Evolutionary conservation across 1,140 invertebrate genomes (phyloP).

Genomic region (Ips nitidus): DNA sequence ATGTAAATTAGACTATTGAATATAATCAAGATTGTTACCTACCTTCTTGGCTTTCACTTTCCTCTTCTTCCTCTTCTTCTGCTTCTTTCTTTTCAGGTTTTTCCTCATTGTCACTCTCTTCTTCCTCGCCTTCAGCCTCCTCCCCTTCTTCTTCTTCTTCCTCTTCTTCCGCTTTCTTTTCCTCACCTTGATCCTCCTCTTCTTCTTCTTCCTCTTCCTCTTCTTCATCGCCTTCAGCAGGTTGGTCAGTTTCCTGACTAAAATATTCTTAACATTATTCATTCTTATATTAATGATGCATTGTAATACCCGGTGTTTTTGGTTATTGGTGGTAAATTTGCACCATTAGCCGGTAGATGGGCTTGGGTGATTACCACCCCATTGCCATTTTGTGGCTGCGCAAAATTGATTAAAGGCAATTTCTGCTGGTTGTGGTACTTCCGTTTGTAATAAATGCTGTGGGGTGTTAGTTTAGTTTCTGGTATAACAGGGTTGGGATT

Average conservation of each 20-base stretch:
- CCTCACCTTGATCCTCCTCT: conserved; percentile 6
- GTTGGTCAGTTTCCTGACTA: conserved; percentile 18
- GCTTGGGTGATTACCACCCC: too few relatives aligned
- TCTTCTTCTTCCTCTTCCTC: conserved; percentile 4
- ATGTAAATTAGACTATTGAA: neutral
- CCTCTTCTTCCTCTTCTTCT: conserved; percentile 5
- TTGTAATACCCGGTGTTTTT: too few relatives aligned
- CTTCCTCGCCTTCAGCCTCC: conserved; percentile 25
- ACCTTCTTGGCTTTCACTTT: neutral
- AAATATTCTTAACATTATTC: too few relatives aligned
- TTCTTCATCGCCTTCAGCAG: neutral
- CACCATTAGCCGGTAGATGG: too few relatives aligned
- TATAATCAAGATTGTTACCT: too few relatives aligned
- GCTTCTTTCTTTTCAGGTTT: conserved; percentile 24
- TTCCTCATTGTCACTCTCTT: conserved; percentile 26
- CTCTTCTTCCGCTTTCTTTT: conserved; percentile 22
- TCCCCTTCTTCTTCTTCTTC: conserved; percentile 18
- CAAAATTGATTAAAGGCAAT: conserved; percentile 9
- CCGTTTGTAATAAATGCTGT: conserved; percentile 14
- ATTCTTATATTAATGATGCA: too few relatives aligned
- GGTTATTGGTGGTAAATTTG: too few relatives aligned
- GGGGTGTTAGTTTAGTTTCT: neutral
- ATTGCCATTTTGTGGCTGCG: neutral
- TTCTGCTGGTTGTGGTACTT: conserved; percentile 29
- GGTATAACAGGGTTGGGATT: conserved; percentile 15